A percentile compares a stretch with the other conserved stretches of the same genome.
Conservation (phyloP, 2,113 vertebrate species). For the Pitta sordida region DNA sequence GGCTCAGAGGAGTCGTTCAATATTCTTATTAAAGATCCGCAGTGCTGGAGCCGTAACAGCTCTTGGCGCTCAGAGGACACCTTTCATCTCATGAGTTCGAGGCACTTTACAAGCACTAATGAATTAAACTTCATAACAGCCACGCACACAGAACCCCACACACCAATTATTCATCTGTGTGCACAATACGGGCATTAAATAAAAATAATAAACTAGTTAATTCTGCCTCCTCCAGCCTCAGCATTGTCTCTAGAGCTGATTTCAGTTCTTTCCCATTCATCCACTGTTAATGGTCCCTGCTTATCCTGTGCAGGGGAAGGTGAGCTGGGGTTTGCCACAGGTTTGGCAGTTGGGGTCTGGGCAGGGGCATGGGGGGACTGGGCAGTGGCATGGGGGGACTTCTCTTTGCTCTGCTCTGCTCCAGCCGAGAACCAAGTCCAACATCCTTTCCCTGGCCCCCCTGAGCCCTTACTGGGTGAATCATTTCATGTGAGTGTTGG, state of each 20-base stretch:
- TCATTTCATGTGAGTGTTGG: not conserved
- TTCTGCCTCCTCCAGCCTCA: not conserved
- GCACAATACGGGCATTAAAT: conserved; percentile 18
- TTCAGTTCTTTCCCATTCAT: not conserved
- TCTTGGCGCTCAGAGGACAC: conserved; percentile 39
- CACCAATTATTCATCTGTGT: conserved; percentile 12
- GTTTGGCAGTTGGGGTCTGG: not conserved
- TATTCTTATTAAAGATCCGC: conserved; percentile 21
- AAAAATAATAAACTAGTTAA: conserved; percentile 51
- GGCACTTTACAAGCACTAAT: conserved; percentile 36
- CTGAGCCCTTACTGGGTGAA: not conserved
- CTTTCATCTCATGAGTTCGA: conserved; percentile 27
- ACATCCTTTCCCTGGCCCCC: not conserved
- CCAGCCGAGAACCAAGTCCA: not conserved
- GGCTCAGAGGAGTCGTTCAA: conserved; percentile 33
- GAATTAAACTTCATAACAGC: conserved; percentile 46
- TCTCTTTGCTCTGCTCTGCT: not conserved
- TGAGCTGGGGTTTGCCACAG: not conserved
- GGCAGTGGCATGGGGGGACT: not conserved
- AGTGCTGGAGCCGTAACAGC: conserved; percentile 1
- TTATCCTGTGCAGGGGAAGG: not conserved
- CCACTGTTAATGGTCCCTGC: not conserved
- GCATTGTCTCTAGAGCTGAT: not conserved
- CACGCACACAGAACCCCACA: not conserved
- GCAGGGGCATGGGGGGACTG: not conserved